Percentiles rank a stretch among this genome's conserved stretches.
Conservation (phyloP, 2,888 invertebrate species). For the Macroteleia sp. region DNA sequence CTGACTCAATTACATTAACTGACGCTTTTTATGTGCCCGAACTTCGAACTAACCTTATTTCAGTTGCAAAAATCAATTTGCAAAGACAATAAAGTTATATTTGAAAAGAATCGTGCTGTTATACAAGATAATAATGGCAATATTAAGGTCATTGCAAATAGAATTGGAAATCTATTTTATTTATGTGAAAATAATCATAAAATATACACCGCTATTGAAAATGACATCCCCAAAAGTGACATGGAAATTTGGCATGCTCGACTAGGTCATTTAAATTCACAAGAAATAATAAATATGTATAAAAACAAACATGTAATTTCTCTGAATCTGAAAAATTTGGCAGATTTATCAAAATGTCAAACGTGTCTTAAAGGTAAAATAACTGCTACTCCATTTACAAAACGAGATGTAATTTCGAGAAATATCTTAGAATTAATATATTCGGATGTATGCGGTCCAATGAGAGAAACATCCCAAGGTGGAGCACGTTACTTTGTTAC, state of each 20-base stretch:
- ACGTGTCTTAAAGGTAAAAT: too few relatives aligned
- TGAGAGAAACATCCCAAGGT: neutral
- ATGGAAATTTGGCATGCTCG: too few relatives aligned
- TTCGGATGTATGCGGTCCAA: conserved; percentile 1
- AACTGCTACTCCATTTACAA: too few relatives aligned
- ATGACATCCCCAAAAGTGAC: too few relatives aligned
- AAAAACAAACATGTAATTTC: too few relatives aligned
- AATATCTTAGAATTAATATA: neutral
- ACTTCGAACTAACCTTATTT: conserved; percentile 60
- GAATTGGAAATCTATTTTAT: conserved; percentile 57
- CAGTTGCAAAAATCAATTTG: conserved; percentile 62
- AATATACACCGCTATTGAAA: neutral
- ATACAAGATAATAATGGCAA: conserved; percentile 28
- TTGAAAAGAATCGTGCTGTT: conserved; percentile 34
- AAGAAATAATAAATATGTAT: too few relatives aligned
- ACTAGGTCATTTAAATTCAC: too few relatives aligned
- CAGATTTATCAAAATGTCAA: too few relatives aligned
- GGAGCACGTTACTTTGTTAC: neutral
- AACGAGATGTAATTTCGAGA: too few relatives aligned
- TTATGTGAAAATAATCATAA: neutral
- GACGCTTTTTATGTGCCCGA: conserved; percentile 62
- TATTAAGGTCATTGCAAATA: conserved; percentile 34
- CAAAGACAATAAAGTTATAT: conserved; percentile 23
- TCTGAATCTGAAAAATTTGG: too few relatives aligned
- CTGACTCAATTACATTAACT: conserved; percentile 3